Evolutionary conservation across 2,888 invertebrate genomes (phyloP), one percentile per base, ranked within the genome.

Genomic region (Liodrosophila aerea): DNA sequence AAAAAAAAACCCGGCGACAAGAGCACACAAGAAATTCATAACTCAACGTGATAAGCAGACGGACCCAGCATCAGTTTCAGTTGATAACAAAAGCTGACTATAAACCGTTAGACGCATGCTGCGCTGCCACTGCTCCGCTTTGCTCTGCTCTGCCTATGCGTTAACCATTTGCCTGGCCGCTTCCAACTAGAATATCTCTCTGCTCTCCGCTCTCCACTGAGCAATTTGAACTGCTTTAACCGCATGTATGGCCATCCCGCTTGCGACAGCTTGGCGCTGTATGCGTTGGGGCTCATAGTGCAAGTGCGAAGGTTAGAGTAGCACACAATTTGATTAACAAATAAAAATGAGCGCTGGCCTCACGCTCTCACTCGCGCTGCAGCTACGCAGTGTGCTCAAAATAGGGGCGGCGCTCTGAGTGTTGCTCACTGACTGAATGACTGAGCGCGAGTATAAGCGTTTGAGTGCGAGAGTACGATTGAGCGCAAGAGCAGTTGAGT

Each of bases 271-370:
- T 29, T 45, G 64, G 63, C 57, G 50, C 47, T 54, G 58, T 22
- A 18, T 18, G 18, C 31, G 22, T n/a, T 56, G 47, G 64, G 61
- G 45, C 59, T 58, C 37, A 43, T 34, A 45, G 57, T 44, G 60
- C 53, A 68, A 27, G 63, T 31, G 53, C 54, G 63, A 57, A 58
- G 67, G 78, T 68, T 64, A 63, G 80, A 76, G 62, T 50, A 77
- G 76, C 67, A 62, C 59, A 51, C 67, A 64, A 74, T 78, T 78
- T 72, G 83, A 85, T 78, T 85, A 78, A 85, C 78, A 78, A 78
- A 78, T 85, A 78, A 74, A 77, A 85, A 77, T 64, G 60, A 73
- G 73, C 73, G 62, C 44, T 46, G 58, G 15, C 56, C 27, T 27
- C 43, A 12, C 58, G 34, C 57, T 45, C 58, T 58, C 56, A 9